These are phyloP conservation scores for Cydia strobilella DNA, from an alignment of 1,140 invertebrate species.

Conservation along the genomic window DNA sequence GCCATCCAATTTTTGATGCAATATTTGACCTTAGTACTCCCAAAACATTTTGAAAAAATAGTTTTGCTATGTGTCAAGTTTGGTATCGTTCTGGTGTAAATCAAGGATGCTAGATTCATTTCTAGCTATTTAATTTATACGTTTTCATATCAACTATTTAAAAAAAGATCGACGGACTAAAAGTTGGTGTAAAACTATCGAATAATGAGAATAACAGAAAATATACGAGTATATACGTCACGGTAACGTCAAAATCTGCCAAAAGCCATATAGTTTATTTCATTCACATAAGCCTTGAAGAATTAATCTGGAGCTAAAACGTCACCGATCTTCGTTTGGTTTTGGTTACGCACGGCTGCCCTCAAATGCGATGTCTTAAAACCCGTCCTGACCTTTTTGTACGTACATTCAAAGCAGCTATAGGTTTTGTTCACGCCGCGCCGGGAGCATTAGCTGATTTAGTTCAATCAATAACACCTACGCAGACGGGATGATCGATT, in stretches of 20 bases:
- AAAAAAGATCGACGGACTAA: no score
- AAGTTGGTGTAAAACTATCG: no score
- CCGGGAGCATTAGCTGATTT: constrained; percentile 22
- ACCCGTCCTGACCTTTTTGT: constrained; percentile 24
- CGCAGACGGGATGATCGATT: constrained; percentile 42
- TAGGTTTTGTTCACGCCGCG: constrained; percentile 15
- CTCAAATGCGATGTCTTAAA: constrained; percentile 14
- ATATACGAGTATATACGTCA: no score
- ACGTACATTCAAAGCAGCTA: constrained; percentile 8
- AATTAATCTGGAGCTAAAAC: constrained; percentile 28
- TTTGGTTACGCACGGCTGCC: constrained; percentile 31
- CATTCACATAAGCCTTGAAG: background rate
- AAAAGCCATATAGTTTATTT: background rate
- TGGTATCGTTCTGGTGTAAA: no score
- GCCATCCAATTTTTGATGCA: no score
- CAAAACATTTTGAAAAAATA: no score
- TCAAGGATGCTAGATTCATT: no score
- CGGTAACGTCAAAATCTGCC: background rate
- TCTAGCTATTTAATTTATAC: no score
- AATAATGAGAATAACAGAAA: no score
- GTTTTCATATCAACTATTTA: no score
- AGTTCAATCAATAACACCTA: constrained; percentile 33
- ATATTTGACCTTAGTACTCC: no score
- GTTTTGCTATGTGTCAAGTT: no score
- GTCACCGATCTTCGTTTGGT: constrained; percentile 33